phyloP scores from a whole-genome alignment of 2,888 invertebrate genomes.

The Malthinus seriepunctatus region DNA sequence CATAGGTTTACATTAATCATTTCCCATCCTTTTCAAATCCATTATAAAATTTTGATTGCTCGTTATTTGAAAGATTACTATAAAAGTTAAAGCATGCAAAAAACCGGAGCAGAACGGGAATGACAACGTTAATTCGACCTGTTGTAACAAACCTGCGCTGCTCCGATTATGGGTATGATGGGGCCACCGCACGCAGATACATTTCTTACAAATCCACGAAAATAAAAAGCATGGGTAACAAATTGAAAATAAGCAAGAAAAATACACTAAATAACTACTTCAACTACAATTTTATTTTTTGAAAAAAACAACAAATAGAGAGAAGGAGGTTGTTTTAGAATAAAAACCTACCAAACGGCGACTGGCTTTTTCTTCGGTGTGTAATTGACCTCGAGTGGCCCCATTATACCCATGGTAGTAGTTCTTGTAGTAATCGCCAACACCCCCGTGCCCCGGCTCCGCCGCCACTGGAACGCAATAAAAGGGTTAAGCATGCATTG shows the following conservation, averaged over 20 bases:
- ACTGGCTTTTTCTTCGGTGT: constrained; percentile 66
- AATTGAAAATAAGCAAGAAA: constrained; percentile 1
- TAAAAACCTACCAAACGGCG: constrained; percentile 71
- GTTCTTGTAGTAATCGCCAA: constrained; percentile 87
- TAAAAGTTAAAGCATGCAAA: constrained; percentile 17
- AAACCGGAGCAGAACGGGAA: constrained; percentile 30
- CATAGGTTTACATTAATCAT: constrained; percentile 3
- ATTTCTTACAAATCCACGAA: constrained; percentile 16
- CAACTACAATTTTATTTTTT: background rate
- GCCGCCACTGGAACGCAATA: constrained; percentile 76
- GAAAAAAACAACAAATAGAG: constrained; percentile 18
- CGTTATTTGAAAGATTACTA: background rate
- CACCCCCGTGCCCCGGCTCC: constrained; percentile 76
- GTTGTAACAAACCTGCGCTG: constrained; percentile 35
- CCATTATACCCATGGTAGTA: constrained; percentile 71
- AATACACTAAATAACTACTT: background rate
- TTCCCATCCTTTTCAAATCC: too few relatives aligned
- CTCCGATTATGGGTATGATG: constrained; percentile 44
- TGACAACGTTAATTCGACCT: constrained; percentile 2
- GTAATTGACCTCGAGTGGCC: constrained; percentile 59
- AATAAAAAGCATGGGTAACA: constrained; percentile 11
- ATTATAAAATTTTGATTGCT: too few relatives aligned
- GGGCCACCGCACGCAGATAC: constrained; percentile 41
- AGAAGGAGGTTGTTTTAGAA: constrained; percentile 28
- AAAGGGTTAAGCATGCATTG: constrained; percentile 35